A percentile compares a stretch with the other conserved stretches of the same genome.
These are phyloP conservation scores for Ciconia maguari DNA, from an alignment of 2,113 vertebrate genomes.

Conservation along the genomic window DNA sequence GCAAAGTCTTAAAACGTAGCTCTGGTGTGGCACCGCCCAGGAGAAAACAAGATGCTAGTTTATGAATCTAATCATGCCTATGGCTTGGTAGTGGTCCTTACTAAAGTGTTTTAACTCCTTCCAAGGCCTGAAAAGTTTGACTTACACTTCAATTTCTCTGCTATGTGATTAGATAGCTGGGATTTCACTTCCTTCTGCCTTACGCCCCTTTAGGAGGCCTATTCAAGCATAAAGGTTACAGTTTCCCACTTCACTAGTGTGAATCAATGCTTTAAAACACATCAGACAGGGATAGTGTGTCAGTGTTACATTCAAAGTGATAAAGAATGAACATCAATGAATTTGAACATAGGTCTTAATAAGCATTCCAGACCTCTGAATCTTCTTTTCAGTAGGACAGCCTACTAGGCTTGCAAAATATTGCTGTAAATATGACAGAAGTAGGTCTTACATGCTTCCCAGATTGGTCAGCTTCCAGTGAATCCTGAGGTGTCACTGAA, in stretches of 20 bases:
- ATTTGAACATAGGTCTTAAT: background rate
- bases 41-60: background rate
- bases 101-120: background rate
- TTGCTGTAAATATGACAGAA: background rate
- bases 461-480: background rate
- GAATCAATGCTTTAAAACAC: background rate
- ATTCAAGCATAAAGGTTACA: background rate
- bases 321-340: background rate
- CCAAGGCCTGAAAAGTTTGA: background rate
- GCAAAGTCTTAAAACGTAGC: background rate
- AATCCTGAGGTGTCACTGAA: background rate
- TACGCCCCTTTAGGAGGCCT: background rate
- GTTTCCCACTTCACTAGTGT: background rate
- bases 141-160: background rate
- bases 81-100: background rate
- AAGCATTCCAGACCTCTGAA: background rate
- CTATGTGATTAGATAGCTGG: background rate
- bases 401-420: background rate
- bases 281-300: background rate
- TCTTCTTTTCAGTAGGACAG: background rate
- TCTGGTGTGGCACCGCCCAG: background rate
- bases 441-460: background rate
- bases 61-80: background rate
- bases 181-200: conserved; percentile 17
- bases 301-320: background rate